Base-by-base conservation (phyloP, 2,888 invertebrate genomes). In the Chromoteleia sp. region DNA sequence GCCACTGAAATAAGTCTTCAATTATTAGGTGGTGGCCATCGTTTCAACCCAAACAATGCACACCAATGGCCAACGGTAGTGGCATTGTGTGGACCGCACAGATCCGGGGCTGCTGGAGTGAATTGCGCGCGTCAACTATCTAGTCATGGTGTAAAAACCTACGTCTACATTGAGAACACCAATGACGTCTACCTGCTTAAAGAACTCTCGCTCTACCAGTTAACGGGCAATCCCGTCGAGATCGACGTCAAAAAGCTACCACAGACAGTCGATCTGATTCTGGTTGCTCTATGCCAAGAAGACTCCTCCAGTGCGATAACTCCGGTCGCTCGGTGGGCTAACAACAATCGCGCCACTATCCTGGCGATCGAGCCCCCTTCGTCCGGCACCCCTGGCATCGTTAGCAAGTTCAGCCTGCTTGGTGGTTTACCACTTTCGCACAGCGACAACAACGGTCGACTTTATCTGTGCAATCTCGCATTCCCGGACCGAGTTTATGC, bases 21-120 rank as follows among this genome's bases (percentile, higher is more conserved):
- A 85, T 93, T 98, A 61, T 92, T 97, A 74, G 98, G 98, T 41
- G 98, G 98, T 61, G 96, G 95, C 36, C 95, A 97, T 87, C 93
- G 97, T 65, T 93, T 98, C 71, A 97, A 96, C 89, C 96, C 97
- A 50, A 95, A 96, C 87, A 98, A 98, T 92, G 95, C 95, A 81
- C 98, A 98, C 92, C 98, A 98, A 92, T 94, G 95, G 93, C 98
- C 98, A 67, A 94, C 94, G 52, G 96, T 97, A 56, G 96, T 95
- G 68, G 94, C 96, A 80, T 93, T 97, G 76, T 95, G 95, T 87
- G 95, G 95, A 56, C 93, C 95, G 29, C 95, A 96, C 91, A 93
- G 93, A 88, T 93, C 93, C 75, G 94, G 94, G 78, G 95, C 95
- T 56, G 94, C 95, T 61, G 97, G 95, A 19, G 93, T 96, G 14